Base-by-base conservation (phyloP, 2,888 invertebrate genomes). In the Celastrina argiolus region DNA sequence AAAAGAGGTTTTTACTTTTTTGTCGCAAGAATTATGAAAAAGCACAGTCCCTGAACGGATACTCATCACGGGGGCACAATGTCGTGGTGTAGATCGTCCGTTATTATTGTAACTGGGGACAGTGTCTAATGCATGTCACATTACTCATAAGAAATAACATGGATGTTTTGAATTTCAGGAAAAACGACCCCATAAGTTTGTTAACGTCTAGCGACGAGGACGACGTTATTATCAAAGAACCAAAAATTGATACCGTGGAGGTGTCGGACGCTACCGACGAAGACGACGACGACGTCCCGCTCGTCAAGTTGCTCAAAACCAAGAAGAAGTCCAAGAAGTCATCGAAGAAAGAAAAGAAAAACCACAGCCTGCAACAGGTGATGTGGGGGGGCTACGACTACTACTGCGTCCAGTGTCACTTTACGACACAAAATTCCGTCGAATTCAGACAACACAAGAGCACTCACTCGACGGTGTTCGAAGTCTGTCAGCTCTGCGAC, bases 191-290 rank as follows among this genome's bases (percentile, higher is more conserved):
- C 0, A 87, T 90, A 16, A 87, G 87, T 45, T 75, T 90, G 0
- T 71, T 90, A 1, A 89, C 90, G 0, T 90, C 90, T 0, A 85
- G 85, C 70, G 90, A 91, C 63, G 89, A 89, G 2, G 86, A 86
- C 36, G 90, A 90, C 65, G 89, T 89, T 0, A 88, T 91, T 0
- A 67, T 90, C 0, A 75, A 89, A 12, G 90, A 90, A 1, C 90
- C 89, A 0, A 75, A 86, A 65, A 85, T 89, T 2, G 90, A 90
- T 72, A 83, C 82, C 0, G 84, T 90, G 0, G 87, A 85, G 5
- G 87, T 90, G 0, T 84, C 88, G 0, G 86, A 86, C 70, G 88
- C 82, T 2, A 85, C 86, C 0, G 87, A 88, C 72, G 89, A 89
- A 2, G 90, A 90, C 66, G 88, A 90, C 74, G 90, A 90, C 66